Conservation (phyloP, 2,888 invertebrate genomes). For the Melieria picta region DNA sequence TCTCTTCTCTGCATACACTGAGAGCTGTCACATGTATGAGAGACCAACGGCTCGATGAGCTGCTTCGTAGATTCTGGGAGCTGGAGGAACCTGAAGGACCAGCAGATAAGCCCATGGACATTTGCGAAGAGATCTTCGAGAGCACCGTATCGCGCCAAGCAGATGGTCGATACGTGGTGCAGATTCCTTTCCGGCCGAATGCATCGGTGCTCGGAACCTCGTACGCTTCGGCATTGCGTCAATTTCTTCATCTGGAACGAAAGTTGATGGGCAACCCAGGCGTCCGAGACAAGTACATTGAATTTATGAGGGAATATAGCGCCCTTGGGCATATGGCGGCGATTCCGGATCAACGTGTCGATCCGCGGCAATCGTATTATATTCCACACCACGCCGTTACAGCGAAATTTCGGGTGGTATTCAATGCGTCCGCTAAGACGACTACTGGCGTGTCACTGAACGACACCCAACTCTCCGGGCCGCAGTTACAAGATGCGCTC, state of each 20-base stretch:
- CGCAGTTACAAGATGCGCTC: slow-evolving; percentile 28
- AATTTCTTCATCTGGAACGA: slow-evolving; percentile 23
- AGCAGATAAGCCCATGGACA: not conserved
- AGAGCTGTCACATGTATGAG: not conserved
- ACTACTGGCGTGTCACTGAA: slow-evolving; percentile 29
- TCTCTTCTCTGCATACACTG: not conserved
- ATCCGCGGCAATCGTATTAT: slow-evolving; percentile 18
- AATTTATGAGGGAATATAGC: slow-evolving; percentile 23
- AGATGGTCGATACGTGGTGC: slow-evolving; percentile 24
- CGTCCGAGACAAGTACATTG: slow-evolving; percentile 20
- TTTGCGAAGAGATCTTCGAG: slow-evolving; percentile 16
- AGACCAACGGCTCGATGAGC: not conserved
- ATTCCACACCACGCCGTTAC: slow-evolving; percentile 35
- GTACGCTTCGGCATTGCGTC: slow-evolving; percentile 17
- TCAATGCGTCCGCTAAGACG: slow-evolving; percentile 18
- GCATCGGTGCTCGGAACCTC: not conserved
- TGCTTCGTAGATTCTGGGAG: slow-evolving; percentile 18
- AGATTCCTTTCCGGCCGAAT: slow-evolving; percentile 27
- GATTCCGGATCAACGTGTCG: slow-evolving; percentile 5
- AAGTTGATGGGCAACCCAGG: slow-evolving; percentile 11
- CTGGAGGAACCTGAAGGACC: slow-evolving; percentile 14
- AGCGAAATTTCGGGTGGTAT: slow-evolving; percentile 25
- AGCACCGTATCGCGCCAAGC: not conserved
- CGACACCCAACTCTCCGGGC: slow-evolving; percentile 18
- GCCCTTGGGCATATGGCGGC: slow-evolving; percentile 16